Evolutionary conservation across 2,888 invertebrate genomes (phyloP).

Genomic region (Margaritifera margaritifera): DNA sequence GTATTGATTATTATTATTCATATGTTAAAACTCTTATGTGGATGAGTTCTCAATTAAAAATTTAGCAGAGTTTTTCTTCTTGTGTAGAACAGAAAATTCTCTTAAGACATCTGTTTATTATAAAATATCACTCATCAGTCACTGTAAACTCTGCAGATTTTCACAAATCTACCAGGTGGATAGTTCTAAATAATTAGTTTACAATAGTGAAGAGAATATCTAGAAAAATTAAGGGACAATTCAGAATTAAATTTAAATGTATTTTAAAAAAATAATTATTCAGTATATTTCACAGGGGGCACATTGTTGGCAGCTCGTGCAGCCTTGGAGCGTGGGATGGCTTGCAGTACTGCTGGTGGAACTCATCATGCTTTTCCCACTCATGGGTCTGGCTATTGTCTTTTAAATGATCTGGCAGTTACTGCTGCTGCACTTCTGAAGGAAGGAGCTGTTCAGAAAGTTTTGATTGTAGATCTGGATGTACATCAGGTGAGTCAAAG

Average conservation of each 20-base stretch:
- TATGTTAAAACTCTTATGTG: too few species aligned
- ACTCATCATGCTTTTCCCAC: constrained; percentile 68
- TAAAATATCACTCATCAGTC: too few species aligned
- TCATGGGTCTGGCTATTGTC: constrained; percentile 65
- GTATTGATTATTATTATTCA: too few species aligned
- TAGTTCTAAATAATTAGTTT: too few species aligned
- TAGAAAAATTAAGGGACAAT: too few species aligned
- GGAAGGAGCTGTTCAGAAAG: constrained; percentile 35
- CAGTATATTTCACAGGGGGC: constrained; percentile 47
- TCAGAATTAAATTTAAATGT: not conserved
- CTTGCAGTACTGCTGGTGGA: constrained; percentile 68
- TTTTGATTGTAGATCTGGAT: constrained; percentile 68
- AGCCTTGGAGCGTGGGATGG: constrained; percentile 59
- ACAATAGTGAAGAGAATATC: too few species aligned
- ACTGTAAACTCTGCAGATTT: too few species aligned
- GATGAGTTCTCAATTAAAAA: too few species aligned
- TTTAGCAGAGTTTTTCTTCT: too few species aligned
- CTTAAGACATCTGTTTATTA: too few species aligned
- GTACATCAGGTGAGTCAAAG: constrained; percentile 62
- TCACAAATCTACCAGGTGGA: too few species aligned
- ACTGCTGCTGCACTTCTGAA: constrained; percentile 50
- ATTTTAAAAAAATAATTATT: not conserved
- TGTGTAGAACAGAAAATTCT: too few species aligned
- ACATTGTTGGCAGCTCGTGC: constrained; percentile 56
- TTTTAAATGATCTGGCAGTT: constrained; percentile 67